A percentile compares a stretch with the other conserved stretches of the same genome.
phyloP scores from a whole-genome alignment of 2,113 vertebrate species.

The Equus przewalskii region DNA sequence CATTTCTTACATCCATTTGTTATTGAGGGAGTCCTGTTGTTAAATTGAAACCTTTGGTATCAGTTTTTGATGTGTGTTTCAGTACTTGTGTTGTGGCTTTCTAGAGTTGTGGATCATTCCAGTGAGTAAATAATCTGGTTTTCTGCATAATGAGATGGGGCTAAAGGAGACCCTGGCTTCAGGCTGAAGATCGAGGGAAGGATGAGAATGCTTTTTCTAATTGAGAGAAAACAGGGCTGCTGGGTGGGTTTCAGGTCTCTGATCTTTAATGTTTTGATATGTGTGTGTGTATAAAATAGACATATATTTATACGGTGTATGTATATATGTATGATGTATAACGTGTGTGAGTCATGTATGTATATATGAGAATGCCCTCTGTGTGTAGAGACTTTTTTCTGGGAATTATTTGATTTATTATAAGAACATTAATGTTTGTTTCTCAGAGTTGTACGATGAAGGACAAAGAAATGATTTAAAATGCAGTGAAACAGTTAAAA shows the following conservation, averaged over 20 bases:
- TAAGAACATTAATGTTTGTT: background rate
- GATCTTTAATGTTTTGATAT: background rate
- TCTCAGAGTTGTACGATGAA: background rate
- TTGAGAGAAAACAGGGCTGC: background rate
- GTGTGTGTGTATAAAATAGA: background rate
- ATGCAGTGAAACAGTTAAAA: background rate
- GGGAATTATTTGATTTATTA: background rate
- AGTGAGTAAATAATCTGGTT: background rate
- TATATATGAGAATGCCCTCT: background rate
- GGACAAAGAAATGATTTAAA: background rate
- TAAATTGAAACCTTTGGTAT: background rate
- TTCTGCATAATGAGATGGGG: background rate
- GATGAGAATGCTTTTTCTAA: background rate
- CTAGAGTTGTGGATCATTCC: background rate
- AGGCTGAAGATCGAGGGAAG: background rate
- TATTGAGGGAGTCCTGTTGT: background rate
- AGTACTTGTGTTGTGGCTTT: background rate
- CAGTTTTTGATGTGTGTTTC: background rate
- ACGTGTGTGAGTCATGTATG: background rate
- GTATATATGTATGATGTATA: background rate
- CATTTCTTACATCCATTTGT: background rate
- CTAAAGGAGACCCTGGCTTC: background rate
- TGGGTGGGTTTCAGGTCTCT: background rate
- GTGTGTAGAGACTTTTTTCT: background rate
- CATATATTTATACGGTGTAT: background rate